Base-by-base conservation (phyloP, 2,113 vertebrate species). In the Taurulus bubalis region DNA sequence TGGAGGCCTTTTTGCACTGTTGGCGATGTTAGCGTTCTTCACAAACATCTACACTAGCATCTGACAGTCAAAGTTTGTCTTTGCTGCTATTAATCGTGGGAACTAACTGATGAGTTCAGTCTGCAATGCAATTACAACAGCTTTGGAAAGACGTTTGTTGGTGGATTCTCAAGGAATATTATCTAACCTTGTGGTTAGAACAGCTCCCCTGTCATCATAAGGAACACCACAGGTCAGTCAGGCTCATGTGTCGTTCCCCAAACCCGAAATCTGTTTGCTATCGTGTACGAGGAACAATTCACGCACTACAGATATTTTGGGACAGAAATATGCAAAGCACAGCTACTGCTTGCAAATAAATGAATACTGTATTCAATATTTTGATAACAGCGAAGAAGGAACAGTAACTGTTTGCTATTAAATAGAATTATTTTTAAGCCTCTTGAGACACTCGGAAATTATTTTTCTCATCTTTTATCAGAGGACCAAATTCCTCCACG, bases 351-450 rank as follows among this genome's bases (percentile, higher is more conserved):
- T 51, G 24, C 55, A 74, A 70, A 32, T 26, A n/a, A 85, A 75
- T 63, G 34, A 85, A 42, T 34, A 77, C 49, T 51, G 71, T 74
- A 59, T 85, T 82, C 53, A 80, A 26, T 85, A 80, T 82, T 80
- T 84, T 89, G 70, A 90, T 84, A 90, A 80, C 49, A 74, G 38
- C 8, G 26, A 73, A 47, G 42, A 75, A 40, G 42, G 16, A 67
- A 73, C 34, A 65, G 55, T 79, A 69, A 82, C 34, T 78, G 66
- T 86, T 90, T 91, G 72, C 40, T 73, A 42, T 82, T 87, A 87
- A 85, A 89, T 49, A 62, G n/a, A 72, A 91, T 85, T 71, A 75
- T 85, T 80, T 73, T 81, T 69, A 59, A 77, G 72, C 74, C 91
- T 83, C 80, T 79, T 55, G 88, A 84, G 87, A 79, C 38, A 85